Conservation (phyloP, 2,888 invertebrate genomes). For the Esperia sulphurella region DNA sequence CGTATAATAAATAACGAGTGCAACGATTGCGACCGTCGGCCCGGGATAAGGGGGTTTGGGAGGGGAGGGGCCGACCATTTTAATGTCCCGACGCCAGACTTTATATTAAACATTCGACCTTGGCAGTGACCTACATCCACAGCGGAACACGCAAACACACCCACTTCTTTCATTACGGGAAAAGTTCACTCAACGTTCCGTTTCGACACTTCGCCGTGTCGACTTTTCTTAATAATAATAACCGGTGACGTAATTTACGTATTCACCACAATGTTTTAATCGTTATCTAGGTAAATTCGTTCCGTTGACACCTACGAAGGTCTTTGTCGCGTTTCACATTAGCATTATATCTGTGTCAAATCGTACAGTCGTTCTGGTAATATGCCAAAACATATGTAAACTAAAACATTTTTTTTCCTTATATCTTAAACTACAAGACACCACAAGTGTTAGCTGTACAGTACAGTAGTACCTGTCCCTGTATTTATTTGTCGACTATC, state of each 20-base stretch:
- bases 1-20: slow-evolving; percentile 63
- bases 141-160: slow-evolving; percentile 72
- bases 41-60: slow-evolving; percentile 57
- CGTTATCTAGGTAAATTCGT: slow-evolving; percentile 30
- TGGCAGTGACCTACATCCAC: slow-evolving; percentile 78
- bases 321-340: slow-evolving; percentile 27
- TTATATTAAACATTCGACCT: slow-evolving; percentile 80
- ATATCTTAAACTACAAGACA: too few relatives aligned
- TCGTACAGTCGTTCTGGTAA: too few relatives aligned
- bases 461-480: too few relatives aligned
- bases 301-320: slow-evolving; percentile 39
- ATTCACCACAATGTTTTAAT: slow-evolving; percentile 47
- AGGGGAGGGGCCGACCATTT: slow-evolving; percentile 76
- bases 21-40: slow-evolving; percentile 75
- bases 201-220: slow-evolving; percentile 59
- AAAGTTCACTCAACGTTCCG: slow-evolving; percentile 70
- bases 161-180: slow-evolving; percentile 67
- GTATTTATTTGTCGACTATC: too few relatives aligned
- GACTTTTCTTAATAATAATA: slow-evolving; percentile 60
- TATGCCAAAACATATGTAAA: too few relatives aligned
- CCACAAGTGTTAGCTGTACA: too few relatives aligned
- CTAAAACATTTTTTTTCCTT: too few relatives aligned
- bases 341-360: too few relatives aligned
- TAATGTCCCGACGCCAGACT: slow-evolving; percentile 78
- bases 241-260: slow-evolving; percentile 57